Evolutionary conservation across 92 coral and sea anemone species (phyloP).

Genomic region (Epizoanthus illoricatus): DNA sequence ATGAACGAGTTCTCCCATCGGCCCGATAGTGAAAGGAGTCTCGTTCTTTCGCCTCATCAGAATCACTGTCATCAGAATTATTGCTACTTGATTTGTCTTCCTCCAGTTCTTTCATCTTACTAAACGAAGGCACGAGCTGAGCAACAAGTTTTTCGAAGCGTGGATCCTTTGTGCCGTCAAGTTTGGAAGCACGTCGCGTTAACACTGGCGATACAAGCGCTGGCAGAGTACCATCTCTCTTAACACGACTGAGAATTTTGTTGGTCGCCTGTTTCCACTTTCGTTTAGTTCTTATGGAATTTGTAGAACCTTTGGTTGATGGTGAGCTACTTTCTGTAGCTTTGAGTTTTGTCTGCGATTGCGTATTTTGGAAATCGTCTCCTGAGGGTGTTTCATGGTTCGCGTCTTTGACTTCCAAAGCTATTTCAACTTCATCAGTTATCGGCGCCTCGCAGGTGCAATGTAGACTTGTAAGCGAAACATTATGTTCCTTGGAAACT

Average conservation of each 20-base stretch:
- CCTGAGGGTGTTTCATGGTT: background rate
- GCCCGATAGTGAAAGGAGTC: background rate
- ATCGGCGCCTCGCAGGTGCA: background rate
- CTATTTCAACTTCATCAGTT: background rate
- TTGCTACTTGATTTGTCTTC: background rate
- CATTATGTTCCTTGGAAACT: background rate
- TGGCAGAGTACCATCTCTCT: background rate
- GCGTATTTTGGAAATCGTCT: background rate
- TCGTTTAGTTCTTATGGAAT: background rate
- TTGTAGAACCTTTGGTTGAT: background rate
- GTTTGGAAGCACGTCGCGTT: background rate
- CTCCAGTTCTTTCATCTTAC: background rate
- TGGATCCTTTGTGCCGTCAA: slow-evolving; percentile 33
- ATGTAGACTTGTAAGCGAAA: background rate
- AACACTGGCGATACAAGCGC: background rate
- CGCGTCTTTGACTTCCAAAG: no score
- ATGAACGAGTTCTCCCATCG: background rate
- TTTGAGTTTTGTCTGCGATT: background rate
- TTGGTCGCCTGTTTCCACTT: slow-evolving; percentile 15
- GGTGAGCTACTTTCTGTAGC: background rate
- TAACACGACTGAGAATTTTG: background rate
- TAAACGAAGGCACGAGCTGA: slow-evolving; percentile 26
- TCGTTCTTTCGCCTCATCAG: background rate
- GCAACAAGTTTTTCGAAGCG: slow-evolving; percentile 37
- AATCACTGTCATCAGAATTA: background rate